These are phyloP conservation scores for Lutjanus campechanus DNA, from an alignment of 2,797 vertebrate species.

Conservation along the genomic window DNA sequence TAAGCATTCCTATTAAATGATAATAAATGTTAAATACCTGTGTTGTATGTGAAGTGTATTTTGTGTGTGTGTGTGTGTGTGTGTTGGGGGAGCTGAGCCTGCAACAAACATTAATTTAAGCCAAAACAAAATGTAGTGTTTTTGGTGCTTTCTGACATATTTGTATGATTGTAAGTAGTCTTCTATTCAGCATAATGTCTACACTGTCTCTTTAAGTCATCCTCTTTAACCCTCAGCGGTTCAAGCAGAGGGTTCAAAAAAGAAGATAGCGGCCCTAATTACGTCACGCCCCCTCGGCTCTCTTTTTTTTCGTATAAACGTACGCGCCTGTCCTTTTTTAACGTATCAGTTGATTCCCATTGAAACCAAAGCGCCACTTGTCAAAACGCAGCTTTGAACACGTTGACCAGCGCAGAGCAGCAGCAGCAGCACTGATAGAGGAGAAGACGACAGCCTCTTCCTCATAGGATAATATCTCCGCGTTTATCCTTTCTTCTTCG, in stretches of 20 bases:
- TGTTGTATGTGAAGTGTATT: conserved; percentile 14
- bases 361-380: conserved; percentile 45
- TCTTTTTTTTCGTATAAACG: conserved; percentile 53
- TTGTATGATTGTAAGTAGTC: neutral
- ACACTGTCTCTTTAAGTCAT: conserved; percentile 78
- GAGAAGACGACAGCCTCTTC: conserved; percentile 18
- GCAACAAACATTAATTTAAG: neutral
- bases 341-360: conserved; percentile 46
- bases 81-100: too few relatives aligned
- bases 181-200: too few relatives aligned
- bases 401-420: conserved; percentile 49
- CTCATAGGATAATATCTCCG: conserved; percentile 20
- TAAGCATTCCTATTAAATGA: conserved; percentile 66
- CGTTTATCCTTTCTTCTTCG: conserved; percentile 1
- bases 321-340: conserved; percentile 23
- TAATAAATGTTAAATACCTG: conserved; percentile 68
- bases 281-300: conserved; percentile 70
- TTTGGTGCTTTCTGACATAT: neutral
- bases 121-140: neutral
- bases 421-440: neutral
- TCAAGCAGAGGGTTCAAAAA: conserved; percentile 49
- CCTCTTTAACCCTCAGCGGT: conserved; percentile 41
- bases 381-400: conserved; percentile 49
- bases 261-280: conserved; percentile 67
- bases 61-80: neutral